Evolutionary conservation across 2,797 vertebrate genomes (phyloP).

Genomic region (Etheostoma nigrum): DNA sequence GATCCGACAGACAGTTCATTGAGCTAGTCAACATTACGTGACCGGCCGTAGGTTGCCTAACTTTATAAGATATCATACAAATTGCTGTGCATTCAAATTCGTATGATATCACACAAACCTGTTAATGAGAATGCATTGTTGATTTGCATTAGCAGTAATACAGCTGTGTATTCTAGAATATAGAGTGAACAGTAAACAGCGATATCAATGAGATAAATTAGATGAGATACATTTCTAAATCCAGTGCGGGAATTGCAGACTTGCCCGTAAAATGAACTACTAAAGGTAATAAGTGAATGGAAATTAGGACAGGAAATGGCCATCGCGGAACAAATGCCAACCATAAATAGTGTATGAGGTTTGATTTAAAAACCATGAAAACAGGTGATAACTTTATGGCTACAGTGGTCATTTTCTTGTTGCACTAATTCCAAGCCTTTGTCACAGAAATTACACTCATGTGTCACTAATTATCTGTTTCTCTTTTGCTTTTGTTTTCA

Average conservation of each 20-base stretch:
- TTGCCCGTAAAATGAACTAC: not conserved
- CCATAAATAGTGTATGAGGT: not conserved
- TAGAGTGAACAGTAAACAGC: not conserved
- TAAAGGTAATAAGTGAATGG: not conserved
- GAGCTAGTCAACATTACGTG: too few species aligned
- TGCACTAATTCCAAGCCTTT: not conserved
- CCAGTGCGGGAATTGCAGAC: not conserved
- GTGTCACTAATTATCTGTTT: too few species aligned
- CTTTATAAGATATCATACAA: too few species aligned
- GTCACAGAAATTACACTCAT: not conserved
- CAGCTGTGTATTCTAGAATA: not conserved
- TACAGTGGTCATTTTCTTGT: not conserved
- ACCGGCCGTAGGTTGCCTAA: too few species aligned
- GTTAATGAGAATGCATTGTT: too few species aligned
- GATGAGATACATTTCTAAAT: not conserved
- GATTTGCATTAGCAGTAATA: not conserved
- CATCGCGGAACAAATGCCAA: not conserved
- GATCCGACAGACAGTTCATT: too few species aligned
- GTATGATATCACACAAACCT: too few species aligned
- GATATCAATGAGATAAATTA: not conserved
- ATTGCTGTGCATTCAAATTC: too few species aligned
- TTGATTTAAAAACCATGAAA: not conserved
- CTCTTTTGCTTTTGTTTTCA: not conserved
- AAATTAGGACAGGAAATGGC: not conserved
- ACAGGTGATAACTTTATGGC: not conserved